A percentile compares a stretch with the other conserved stretches of the same genome.
Conservation (phyloP, 1,140 invertebrate genomes). For the Dendroctonus ponderosae region DNA sequence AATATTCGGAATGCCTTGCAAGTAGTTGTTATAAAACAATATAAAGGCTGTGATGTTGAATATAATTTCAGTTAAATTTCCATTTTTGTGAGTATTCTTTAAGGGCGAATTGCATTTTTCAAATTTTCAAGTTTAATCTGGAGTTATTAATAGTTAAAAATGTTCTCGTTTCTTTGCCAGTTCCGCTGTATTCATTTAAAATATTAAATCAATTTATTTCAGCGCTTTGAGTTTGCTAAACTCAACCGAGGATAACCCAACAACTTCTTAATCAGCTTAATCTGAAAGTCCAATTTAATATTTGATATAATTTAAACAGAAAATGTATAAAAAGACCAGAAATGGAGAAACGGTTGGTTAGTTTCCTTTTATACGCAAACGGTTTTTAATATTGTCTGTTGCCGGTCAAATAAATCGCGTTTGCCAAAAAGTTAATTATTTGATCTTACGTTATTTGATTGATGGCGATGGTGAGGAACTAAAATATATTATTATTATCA, state of each 20-base stretch:
- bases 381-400: too few species aligned
- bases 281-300: conserved; percentile 8
- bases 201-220: conserved; percentile 23
- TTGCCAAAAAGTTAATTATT: too few species aligned
- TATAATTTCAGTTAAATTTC: conserved; percentile 15
- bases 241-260: conserved; percentile 10
- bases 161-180: conserved; percentile 4
- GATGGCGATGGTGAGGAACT: too few species aligned
- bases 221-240: conserved; percentile 12
- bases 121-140: conserved; percentile 18
- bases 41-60: conserved; percentile 16
- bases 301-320: neutral
- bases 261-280: conserved; percentile 15
- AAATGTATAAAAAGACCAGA: neutral
- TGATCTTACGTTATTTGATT: too few species aligned
- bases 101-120: conserved; percentile 8
- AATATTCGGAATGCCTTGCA: too few species aligned
- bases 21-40: neutral
- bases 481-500: too few species aligned
- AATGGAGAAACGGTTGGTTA: too few species aligned
- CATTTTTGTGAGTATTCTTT: conserved; percentile 13
- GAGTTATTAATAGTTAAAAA: conserved; percentile 22
- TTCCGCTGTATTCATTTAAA: conserved; percentile 18
- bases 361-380: too few species aligned
- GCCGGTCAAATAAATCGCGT: too few species aligned